Conservation (phyloP, 2,888 invertebrate genomes). For the Orgyia antiqua region DNA sequence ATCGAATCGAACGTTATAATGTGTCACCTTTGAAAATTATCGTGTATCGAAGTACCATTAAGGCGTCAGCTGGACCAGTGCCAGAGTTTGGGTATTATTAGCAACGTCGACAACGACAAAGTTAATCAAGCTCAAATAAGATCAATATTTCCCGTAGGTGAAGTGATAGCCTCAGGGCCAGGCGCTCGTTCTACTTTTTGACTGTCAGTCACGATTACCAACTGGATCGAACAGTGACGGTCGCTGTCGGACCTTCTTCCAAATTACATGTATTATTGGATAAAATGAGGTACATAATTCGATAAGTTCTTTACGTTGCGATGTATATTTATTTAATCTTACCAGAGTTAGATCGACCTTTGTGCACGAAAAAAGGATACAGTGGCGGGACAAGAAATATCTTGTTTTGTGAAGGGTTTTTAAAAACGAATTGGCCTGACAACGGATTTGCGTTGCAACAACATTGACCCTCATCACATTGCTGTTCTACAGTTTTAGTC, state of each 20-base stretch:
- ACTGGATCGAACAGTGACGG: constrained; percentile 33
- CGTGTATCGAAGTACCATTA: constrained; percentile 73
- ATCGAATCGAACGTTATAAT: constrained; percentile 36
- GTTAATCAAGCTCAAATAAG: constrained; percentile 77
- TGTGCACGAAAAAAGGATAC: constrained; percentile 5
- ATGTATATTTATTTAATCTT: no score
- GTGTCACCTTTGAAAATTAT: constrained; percentile 70
- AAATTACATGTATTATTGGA: constrained; percentile 13
- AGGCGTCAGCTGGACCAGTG: constrained; percentile 69
- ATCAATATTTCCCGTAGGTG: constrained; percentile 72
- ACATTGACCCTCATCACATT: no score
- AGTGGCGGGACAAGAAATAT: no score
- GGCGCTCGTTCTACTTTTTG: constrained; percentile 28
- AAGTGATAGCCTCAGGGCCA: constrained; percentile 53
- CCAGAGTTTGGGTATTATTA: constrained; percentile 73
- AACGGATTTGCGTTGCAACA: no score
- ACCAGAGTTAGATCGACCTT: no score
- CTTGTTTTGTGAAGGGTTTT: no score
- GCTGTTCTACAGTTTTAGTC: no score
- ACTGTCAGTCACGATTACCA: constrained; percentile 46
- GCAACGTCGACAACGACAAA: constrained; percentile 67
- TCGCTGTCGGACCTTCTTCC: constrained; percentile 30
- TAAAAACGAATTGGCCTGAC: no score
- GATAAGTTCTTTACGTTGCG: no score
- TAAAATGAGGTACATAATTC: no score